phyloP scores from a whole-genome alignment of 2,113 vertebrate genomes.

The Tor tambroides region DNA sequence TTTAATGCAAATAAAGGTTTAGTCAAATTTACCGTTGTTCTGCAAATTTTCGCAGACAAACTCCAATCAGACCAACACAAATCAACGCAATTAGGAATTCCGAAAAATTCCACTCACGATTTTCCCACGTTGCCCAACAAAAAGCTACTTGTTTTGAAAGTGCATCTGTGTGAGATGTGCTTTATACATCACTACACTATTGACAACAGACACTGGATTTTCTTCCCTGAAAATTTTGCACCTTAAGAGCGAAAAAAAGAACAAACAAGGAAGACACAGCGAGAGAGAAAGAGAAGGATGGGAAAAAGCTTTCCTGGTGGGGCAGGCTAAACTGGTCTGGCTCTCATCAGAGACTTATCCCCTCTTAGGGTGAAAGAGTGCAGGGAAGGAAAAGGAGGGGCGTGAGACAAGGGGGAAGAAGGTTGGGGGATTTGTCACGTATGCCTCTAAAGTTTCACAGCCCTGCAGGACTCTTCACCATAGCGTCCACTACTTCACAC shows the following conservation, averaged over 20 bases:
- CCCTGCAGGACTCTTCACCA: slow-evolving; percentile 39
- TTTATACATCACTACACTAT: background rate
- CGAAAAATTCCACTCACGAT: background rate
- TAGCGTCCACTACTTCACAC: slow-evolving; percentile 36
- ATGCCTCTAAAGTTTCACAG: slow-evolving; percentile 59
- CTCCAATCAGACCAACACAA: background rate
- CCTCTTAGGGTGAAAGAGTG: slow-evolving; percentile 54
- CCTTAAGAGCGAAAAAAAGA: background rate
- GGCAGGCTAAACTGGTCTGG: slow-evolving; percentile 66
- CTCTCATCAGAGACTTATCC: slow-evolving; percentile 52
- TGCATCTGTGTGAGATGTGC: background rate
- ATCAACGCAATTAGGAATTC: background rate
- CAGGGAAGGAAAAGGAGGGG: slow-evolving; percentile 35
- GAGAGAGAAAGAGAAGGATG: slow-evolving; percentile 71
- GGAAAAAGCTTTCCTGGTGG: slow-evolving; percentile 75
- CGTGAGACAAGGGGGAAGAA: slow-evolving; percentile 25
- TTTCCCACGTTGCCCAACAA: background rate
- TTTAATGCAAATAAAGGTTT: background rate
- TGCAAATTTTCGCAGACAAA: background rate
- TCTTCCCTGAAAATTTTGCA: background rate
- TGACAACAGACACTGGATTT: background rate
- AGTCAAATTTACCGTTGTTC: background rate
- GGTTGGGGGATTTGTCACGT: slow-evolving; percentile 41
- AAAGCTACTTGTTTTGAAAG: background rate
- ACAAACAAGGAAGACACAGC: slow-evolving; percentile 18